Evolutionary conservation across 1,140 invertebrate genomes (phyloP).

Genomic region (Drosophila erecta): DNA sequence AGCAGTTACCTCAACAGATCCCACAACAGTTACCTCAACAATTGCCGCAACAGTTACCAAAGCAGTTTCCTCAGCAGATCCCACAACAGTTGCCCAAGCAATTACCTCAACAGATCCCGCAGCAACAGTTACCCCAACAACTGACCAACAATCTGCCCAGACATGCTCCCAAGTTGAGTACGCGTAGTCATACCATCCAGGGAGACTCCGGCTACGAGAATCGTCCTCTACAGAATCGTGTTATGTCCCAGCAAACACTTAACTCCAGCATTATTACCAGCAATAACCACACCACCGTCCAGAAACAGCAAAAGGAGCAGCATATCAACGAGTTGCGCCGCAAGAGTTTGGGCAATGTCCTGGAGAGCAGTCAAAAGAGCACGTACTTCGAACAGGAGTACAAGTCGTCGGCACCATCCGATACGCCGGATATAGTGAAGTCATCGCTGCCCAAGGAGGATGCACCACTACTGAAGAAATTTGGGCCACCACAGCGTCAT

Average conservation of each 20-base stretch:
- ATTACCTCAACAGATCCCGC: neutral
- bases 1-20: neutral
- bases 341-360: conserved; percentile 72
- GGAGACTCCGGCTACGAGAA: conserved; percentile 28
- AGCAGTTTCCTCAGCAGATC: neutral
- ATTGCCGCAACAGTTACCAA: neutral
- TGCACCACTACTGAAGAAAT: conserved; percentile 77
- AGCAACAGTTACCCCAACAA: conserved; percentile 6
- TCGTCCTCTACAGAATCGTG: conserved; percentile 43
- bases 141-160: neutral
- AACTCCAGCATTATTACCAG: conserved; percentile 9
- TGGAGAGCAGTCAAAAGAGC: conserved; percentile 46
- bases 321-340: conserved; percentile 58
- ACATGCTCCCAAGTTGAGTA: conserved; percentile 38
- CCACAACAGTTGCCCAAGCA: neutral
- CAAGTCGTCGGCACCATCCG: conserved; percentile 75
- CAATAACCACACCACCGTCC: conserved; percentile 14
- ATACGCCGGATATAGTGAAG: conserved; percentile 82
- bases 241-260: conserved; percentile 63
- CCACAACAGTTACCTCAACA: neutral
- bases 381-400: conserved; percentile 62
- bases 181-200: conserved; percentile 59
- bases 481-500: conserved; percentile 79
- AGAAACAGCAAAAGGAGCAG: conserved; percentile 29
- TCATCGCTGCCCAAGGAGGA: conserved; percentile 81